phyloP scores from a whole-genome alignment of 2,113 vertebrate species.

The Scytalopus superciliaris region DNA sequence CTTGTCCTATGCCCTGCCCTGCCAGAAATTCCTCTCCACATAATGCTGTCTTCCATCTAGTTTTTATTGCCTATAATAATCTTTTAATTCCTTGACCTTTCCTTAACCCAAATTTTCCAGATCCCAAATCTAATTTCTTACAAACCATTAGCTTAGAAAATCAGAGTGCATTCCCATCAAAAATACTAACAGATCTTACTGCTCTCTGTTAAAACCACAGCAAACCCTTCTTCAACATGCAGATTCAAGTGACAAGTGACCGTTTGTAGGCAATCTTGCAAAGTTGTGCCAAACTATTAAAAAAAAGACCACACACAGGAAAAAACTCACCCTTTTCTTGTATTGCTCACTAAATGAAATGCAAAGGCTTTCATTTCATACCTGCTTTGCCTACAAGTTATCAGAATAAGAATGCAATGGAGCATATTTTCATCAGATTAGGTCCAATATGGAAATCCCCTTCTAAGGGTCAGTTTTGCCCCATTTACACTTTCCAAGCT shows the following conservation, averaged over 20 bases:
- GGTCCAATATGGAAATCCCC: neutral
- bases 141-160: neutral
- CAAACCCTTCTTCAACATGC: neutral
- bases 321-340: neutral
- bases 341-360: neutral
- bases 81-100: constrained; percentile 42
- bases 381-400: neutral
- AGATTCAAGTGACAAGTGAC: neutral
- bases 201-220: neutral
- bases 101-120: constrained; percentile 36
- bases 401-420: neutral
- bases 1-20: neutral
- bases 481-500: neutral
- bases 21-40: neutral
- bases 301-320: accelerated
- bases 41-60: neutral
- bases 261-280: neutral
- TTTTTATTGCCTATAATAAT: constrained; percentile 29
- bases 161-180: neutral
- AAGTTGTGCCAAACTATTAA: neutral
- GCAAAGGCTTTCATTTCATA: neutral
- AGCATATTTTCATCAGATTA: neutral
- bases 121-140: constrained; percentile 49
- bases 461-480: neutral
- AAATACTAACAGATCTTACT: neutral